phyloP scores from a whole-genome alignment of 2,888 invertebrate species.

The Teleiodes luculella region DNA sequence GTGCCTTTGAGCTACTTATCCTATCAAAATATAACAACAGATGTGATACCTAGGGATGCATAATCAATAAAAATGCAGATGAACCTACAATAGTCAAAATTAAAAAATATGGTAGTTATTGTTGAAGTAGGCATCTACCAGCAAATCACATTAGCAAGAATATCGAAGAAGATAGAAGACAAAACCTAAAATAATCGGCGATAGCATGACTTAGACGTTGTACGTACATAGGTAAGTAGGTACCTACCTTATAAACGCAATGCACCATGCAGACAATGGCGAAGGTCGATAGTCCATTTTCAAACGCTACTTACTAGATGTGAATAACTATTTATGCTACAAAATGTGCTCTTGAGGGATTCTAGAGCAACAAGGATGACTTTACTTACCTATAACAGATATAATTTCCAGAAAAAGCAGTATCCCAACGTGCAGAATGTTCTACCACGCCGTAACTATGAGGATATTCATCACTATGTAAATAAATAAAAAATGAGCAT shows the following conservation, averaged over 20 bases:
- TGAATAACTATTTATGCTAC: slow-evolving; percentile 4
- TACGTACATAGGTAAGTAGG: slow-evolving; percentile 10
- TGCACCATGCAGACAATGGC: slow-evolving; percentile 79
- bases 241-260: slow-evolving; percentile 66
- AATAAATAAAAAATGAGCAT: slow-evolving; percentile 79
- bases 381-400: slow-evolving; percentile 68
- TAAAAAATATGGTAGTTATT: too few species aligned
- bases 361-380: slow-evolving; percentile 26
- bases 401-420: slow-evolving; percentile 66
- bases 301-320: slow-evolving; percentile 20
- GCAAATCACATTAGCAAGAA: background rate
- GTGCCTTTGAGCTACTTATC: too few species aligned
- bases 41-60: too few species aligned
- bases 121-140: too few species aligned
- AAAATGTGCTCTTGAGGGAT: slow-evolving; percentile 7
- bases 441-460: slow-evolving; percentile 77
- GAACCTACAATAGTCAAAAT: too few species aligned
- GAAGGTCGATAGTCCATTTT: slow-evolving; percentile 70
- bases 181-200: background rate
- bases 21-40: too few species aligned
- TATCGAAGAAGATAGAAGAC: background rate
- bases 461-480: slow-evolving; percentile 77
- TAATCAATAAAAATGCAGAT: too few species aligned
- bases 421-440: slow-evolving; percentile 68
- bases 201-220: slow-evolving; percentile 5